Evolutionary conservation across 2,113 vertebrate species (phyloP).

Genomic region (Oriolus oriolus): DNA sequence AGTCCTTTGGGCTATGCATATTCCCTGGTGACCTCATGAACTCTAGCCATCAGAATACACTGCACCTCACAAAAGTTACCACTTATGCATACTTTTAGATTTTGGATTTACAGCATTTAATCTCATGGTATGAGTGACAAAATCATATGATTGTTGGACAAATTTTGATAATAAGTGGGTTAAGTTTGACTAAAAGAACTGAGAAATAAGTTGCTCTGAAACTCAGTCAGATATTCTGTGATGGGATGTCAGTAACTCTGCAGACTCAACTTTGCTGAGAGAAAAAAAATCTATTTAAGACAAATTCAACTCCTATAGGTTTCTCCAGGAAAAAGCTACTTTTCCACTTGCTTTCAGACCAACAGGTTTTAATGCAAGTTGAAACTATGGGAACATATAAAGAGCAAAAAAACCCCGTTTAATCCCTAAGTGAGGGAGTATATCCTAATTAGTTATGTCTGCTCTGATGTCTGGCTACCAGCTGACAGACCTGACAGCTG

Average conservation of each 20-base stretch:
- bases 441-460: conserved; percentile 63
- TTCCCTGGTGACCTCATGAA: not conserved
- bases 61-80: not conserved
- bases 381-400: not conserved
- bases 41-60: not conserved
- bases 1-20: not conserved
- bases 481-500: conserved; percentile 58
- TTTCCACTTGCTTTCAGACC: not conserved
- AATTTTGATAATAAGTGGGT: not conserved
- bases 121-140: not conserved
- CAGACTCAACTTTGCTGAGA: not conserved
- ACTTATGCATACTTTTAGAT: not conserved
- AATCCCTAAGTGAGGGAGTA: conserved; percentile 34
- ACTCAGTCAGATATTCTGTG: not conserved
- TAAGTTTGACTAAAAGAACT: not conserved
- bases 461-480: conserved; percentile 60
- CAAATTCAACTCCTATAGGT: not conserved
- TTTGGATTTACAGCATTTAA: not conserved
- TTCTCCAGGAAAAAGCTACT: not conserved
- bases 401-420: not conserved
- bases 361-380: not conserved
- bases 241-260: not conserved
- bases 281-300: not conserved
- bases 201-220: not conserved
- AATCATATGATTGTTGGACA: not conserved